A percentile compares a stretch with the other conserved stretches of the same genome.
Evolutionary conservation across 2,113 vertebrate species (phyloP).

Genomic region (Campylomormyrus numenius): DNA sequence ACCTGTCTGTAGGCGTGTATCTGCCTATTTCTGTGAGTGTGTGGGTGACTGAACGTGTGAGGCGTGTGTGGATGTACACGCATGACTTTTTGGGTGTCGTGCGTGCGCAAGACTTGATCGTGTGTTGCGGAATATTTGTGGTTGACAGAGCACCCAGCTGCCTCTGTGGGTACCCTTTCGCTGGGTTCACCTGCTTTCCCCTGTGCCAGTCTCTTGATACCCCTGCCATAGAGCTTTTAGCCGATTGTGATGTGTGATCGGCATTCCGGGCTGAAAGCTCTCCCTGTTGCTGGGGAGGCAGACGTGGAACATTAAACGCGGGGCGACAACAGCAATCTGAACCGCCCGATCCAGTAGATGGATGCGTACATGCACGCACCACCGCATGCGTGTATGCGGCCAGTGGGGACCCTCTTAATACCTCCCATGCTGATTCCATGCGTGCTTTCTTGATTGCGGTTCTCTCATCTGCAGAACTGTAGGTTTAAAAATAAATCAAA

Average conservation of each 20-base stretch:
- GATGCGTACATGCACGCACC: background rate
- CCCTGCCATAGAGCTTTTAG: constrained; percentile 60
- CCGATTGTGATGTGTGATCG: constrained; percentile 64
- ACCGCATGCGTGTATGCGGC: background rate
- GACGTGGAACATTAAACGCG: constrained; percentile 50
- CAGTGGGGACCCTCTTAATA: background rate
- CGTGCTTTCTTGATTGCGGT: background rate
- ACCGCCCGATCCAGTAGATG: background rate
- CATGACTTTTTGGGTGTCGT: background rate
- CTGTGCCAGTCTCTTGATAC: constrained; percentile 55
- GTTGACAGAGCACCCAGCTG: background rate
- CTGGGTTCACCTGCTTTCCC: constrained; percentile 57
- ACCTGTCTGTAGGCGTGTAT: background rate
- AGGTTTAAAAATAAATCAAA: background rate
- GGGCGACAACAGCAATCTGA: constrained; percentile 40
- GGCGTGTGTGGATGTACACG: background rate
- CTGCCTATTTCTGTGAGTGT: constrained; percentile 12
- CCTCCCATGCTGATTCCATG: background rate
- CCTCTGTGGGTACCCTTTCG: constrained; percentile 39
- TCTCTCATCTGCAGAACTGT: background rate
- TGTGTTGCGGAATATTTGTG: constrained; percentile 5
- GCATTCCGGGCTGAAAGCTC: constrained; percentile 57
- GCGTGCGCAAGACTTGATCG: background rate
- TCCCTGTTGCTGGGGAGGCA: constrained; percentile 12
- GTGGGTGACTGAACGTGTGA: constrained; percentile 5